Evolutionary conservation across 2,113 vertebrate species (phyloP).

Genomic region (Urocolius indicus): DNA sequence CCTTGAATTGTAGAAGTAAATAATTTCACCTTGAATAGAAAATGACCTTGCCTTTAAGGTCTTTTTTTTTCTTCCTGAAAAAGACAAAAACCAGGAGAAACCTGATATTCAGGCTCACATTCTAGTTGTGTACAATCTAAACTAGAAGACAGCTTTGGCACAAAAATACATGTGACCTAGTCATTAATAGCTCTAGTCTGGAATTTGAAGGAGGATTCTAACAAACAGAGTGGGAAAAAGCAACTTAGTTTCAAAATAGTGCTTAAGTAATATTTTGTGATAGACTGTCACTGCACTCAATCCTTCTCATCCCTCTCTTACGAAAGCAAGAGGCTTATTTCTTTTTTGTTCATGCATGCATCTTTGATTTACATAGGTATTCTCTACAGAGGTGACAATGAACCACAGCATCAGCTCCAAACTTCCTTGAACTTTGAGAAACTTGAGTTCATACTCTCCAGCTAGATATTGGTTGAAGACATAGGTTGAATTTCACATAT

Average conservation of each 20-base stretch:
- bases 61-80: not conserved
- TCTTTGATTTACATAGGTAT: not conserved
- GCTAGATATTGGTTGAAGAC: not conserved
- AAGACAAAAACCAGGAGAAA: not conserved
- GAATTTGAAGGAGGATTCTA: not conserved
- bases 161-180: not conserved
- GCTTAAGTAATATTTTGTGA: not conserved
- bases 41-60: not conserved
- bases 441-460: not conserved
- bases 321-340: not conserved
- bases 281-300: not conserved
- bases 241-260: not conserved
- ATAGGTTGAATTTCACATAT: not conserved
- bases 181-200: not conserved
- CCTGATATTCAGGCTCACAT: not conserved
- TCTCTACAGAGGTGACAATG: not conserved
- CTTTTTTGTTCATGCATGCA: not conserved
- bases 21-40: not conserved
- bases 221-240: not conserved
- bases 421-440: not conserved
- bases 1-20: not conserved
- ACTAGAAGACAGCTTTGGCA: not conserved
- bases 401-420: not conserved
- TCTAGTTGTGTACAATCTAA: not conserved
- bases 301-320: not conserved